Conservation (phyloP, 2,888 invertebrate genomes). For the Drosophila melanocephala region DNA sequence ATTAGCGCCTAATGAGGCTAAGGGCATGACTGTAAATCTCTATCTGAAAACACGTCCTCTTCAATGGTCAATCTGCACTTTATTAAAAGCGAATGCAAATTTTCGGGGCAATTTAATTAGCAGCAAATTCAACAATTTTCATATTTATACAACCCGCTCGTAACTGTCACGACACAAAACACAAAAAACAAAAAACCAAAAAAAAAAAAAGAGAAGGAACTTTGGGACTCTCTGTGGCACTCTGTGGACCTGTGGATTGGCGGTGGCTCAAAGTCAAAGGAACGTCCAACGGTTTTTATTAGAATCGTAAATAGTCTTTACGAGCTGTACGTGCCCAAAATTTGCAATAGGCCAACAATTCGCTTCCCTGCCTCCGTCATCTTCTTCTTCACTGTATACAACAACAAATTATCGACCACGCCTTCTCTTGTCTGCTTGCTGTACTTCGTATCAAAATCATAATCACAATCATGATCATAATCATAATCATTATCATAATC, state of each 20-base stretch:
- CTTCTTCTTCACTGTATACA: slow-evolving; percentile 37
- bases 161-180: slow-evolving; percentile 59
- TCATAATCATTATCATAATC: slow-evolving; percentile 47
- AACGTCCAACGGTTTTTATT: slow-evolving; percentile 74
- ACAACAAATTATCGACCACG: slow-evolving; percentile 72
- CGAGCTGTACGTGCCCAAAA: slow-evolving; percentile 79
- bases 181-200: background rate
- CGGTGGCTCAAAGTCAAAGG: slow-evolving; percentile 50
- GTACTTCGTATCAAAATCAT: slow-evolving; percentile 63
- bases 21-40: slow-evolving; percentile 13
- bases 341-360: slow-evolving; percentile 78
- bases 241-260: slow-evolving; percentile 23
- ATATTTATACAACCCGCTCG: slow-evolving; percentile 48
- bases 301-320: slow-evolving; percentile 81
- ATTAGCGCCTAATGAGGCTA: slow-evolving; percentile 38
- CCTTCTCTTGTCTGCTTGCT: slow-evolving; percentile 7
- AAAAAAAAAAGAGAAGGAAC: background rate
- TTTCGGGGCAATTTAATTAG: slow-evolving; percentile 75
- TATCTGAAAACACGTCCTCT: background rate
- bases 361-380: background rate
- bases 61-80: slow-evolving; percentile 50
- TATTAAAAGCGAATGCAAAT: slow-evolving; percentile 76
- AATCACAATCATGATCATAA: slow-evolving; percentile 62
- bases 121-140: slow-evolving; percentile 78
- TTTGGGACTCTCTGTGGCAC: slow-evolving; percentile 26